Evolutionary conservation across 2,113 vertebrate genomes (phyloP), one percentile per base, ranked within the genome.

Genomic region (Atherinomorus stipes): DNA sequence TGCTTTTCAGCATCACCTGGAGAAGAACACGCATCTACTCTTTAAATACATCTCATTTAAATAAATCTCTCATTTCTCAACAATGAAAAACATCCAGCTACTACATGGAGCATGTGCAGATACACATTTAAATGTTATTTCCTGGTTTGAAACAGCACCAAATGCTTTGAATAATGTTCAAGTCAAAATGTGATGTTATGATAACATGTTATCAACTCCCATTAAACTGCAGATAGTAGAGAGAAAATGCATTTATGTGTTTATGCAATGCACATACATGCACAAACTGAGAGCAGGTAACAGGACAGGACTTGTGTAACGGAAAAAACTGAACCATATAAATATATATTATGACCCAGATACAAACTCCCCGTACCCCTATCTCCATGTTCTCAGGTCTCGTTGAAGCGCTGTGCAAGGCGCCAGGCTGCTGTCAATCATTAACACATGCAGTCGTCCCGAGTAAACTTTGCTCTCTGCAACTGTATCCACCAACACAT

Each of bases 361-460:
- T 74, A 57, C 25, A 71, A 31, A 19, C 47, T 25, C 16, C 56
- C 52, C 23, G 13, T 58, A n/a, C 8, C 54, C 61, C 42, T 25
- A 60, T 68, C 71, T 34, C 31, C 49, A 26, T 64, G 81, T 61
- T 85, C 79, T 88, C 81, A 45, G 71, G 76, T 85, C 81, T 81
- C 85, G 85, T 69, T 54, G 44, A 68, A 47, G 67, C 28, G 31
- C 53, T 26, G 28, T 58, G 59, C 53, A 18, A 57, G 73, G 71
- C 71, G 31, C 50, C 81, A 67, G 58, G 64, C 45, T 44, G 47
- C 81, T 78, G 89, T 89, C 89, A 87, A 84, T 89, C 88, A 85
- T 88, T 80, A 76, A 84, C 84, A 54, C 34, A 26, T 31, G 31
- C 63, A 63, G 62, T 51, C 25, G 4, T 58, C 34, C 52, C 10